Base-by-base conservation (phyloP, 2,797 vertebrate species). In the Thunnus albacares region DNA sequence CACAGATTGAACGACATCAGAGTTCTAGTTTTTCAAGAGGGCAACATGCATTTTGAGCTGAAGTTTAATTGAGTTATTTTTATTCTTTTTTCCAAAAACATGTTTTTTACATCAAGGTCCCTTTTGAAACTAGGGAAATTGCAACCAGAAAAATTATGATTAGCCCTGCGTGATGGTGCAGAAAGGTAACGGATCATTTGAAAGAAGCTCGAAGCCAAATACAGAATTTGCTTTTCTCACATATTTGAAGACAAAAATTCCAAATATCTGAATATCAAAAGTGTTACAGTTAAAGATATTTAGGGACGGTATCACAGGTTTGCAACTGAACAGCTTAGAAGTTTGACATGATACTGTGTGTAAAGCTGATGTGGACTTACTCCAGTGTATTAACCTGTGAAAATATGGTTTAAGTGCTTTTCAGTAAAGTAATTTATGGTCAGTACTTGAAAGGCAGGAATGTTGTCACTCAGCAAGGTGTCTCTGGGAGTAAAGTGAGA, bases 301-400 rank as follows among this genome's bases (percentile, higher is more conserved):
- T 51, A 10, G 13, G 7, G 28, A 63, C 2, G 22, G 3, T 13
- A 33, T 22, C 43, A 20, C 17, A 26, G 28, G 22, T 64, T 67
- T 74, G 55, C 69, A 70, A 8, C 51, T 22, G 15, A 67, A 61
- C n/a, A 18, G 33, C 3, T 5, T 5, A 59, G 33, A 14, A 78
- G 35, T 15, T 66, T 9, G 17, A 63, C 18, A 22, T 56, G 45
- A 47, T 18, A 20, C 33, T 56, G 38, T 55, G 59, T 35, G 59
- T 13, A 3, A 58, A 18, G 15, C 9, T 51, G 9, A 26, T 13
- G 4, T 28, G n/a, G 13, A 3, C 6, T 49, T 45, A 65, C 33
- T 38, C 18, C 56, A 53, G 10, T 69, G 17, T 59, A 18, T 71
- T 49, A 26, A 61, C 17, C 57, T 61, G 7, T 67, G 14, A 41